These are phyloP conservation scores for Pseudomyrmex dendroicus DNA, from an alignment of 1,140 invertebrate genomes.

Conservation along the genomic window DNA sequence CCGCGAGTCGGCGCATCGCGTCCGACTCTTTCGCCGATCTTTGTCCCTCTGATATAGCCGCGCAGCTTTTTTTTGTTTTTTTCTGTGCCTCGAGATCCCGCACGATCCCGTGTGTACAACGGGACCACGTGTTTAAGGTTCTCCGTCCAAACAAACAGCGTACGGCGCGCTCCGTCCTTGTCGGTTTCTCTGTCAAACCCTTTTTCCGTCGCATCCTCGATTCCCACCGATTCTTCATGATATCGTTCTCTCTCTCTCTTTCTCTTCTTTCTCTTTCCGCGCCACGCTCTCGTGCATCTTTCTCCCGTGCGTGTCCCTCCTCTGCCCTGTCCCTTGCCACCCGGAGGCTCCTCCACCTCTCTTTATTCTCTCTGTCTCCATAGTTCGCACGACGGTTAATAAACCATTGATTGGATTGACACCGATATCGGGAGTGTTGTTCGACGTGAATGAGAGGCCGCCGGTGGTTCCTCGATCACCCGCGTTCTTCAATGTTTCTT, in stretches of 20 bases:
- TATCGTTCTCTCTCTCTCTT: conserved; percentile 44
- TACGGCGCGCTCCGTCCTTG: conserved; percentile 37
- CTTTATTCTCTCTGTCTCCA: conserved; percentile 58
- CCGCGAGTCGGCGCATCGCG: conserved; percentile 17
- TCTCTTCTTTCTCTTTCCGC: too few species aligned
- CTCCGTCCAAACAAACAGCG: conserved; percentile 76
- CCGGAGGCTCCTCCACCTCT: background rate
- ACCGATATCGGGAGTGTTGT: conserved; percentile 78
- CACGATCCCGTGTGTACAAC: conserved; percentile 74
- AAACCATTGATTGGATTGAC: conserved; percentile 84
- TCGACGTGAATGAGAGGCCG: conserved; percentile 65
- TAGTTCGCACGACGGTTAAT: conserved; percentile 81
- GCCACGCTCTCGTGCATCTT: conserved; percentile 8
- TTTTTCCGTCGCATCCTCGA: conserved; percentile 60
- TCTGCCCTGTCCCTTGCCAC: background rate
- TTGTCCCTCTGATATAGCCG: conserved; percentile 24
- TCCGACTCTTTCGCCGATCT: conserved; percentile 7
- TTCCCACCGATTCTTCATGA: conserved; percentile 67
- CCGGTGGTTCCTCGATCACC: conserved; percentile 45
- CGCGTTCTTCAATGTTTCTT: conserved; percentile 61
- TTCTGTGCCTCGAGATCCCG: conserved; percentile 28
- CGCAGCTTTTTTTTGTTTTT: conserved; percentile 45
- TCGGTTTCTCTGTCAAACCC: conserved; percentile 51
- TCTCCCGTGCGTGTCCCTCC: conserved; percentile 23
- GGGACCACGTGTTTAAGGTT: conserved; percentile 79